Evolutionary conservation across 2,113 vertebrate genomes (phyloP).

Genomic region (Alethe castanea): DNA sequence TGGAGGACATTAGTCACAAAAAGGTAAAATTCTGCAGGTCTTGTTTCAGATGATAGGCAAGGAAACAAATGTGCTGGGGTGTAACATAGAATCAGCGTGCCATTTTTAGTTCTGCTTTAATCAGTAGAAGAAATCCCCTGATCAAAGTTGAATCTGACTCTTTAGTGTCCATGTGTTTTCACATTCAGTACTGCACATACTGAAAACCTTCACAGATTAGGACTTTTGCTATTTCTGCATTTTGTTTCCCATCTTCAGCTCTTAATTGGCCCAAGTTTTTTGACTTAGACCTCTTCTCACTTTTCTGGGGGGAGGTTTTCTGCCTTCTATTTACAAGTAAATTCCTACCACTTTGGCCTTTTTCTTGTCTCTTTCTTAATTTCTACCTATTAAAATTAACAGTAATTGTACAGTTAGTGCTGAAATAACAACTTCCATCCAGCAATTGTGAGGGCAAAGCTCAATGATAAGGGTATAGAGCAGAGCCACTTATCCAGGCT

Average conservation of each 20-base stretch:
- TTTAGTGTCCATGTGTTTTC: not conserved
- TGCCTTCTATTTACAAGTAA: not conserved
- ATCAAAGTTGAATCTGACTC: not conserved
- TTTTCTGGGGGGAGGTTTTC: not conserved
- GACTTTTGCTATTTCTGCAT: not conserved
- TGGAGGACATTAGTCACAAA: constrained; percentile 49
- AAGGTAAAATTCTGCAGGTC: constrained; percentile 35
- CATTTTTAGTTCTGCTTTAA: not conserved
- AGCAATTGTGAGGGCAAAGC: not conserved
- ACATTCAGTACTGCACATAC: not conserved
- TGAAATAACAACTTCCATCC: not conserved
- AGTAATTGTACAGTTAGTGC: not conserved
- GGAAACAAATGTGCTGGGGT: not conserved
- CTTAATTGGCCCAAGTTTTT: not conserved
- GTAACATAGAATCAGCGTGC: not conserved
- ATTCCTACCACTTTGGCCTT: not conserved
- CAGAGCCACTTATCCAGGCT: not conserved
- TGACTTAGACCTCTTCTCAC: not conserved
- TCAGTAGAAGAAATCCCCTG: not conserved
- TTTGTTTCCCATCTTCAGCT: not conserved
- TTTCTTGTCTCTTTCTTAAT: not conserved
- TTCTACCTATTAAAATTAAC: not conserved
- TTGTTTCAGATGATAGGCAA: not conserved
- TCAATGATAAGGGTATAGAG: not conserved
- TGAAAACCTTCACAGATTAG: not conserved